Conservation (phyloP, 2,888 invertebrate genomes). For the Trissoscelio sp. region DNA sequence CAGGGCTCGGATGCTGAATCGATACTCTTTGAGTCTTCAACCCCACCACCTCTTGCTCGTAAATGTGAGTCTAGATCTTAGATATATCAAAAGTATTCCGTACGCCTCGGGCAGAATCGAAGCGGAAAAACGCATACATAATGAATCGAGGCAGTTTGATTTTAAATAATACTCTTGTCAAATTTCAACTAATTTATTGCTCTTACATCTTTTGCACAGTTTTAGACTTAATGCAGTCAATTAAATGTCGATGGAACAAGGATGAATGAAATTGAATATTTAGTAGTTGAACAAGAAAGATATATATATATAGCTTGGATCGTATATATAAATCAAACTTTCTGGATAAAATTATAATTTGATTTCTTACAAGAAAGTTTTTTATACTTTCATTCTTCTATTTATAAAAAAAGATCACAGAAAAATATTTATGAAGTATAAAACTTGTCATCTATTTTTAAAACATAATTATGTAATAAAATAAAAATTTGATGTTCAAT, state of each 20-base stretch:
- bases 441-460: too few species aligned
- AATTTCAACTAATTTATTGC: slow-evolving; percentile 16
- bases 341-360: too few species aligned
- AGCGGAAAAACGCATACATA: slow-evolving; percentile 32
- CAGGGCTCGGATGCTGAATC: slow-evolving; percentile 91
- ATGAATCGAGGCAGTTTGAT: slow-evolving; percentile 25
- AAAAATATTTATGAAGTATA: too few species aligned
- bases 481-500: too few species aligned
- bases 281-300: background rate
- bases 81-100: slow-evolving; percentile 37
- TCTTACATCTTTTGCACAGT: background rate
- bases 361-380: too few species aligned
- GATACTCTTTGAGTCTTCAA: slow-evolving; percentile 87
- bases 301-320: background rate
- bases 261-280: background rate
- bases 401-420: too few species aligned
- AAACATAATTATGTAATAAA: too few species aligned
- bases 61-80: slow-evolving; percentile 83
- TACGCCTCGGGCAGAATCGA: slow-evolving; percentile 34
- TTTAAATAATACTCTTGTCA: slow-evolving; percentile 29
- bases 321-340: too few species aligned
- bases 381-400: too few species aligned
- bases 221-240: background rate
- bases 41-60: slow-evolving; percentile 86
- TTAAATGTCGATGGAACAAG: background rate